phyloP scores from a whole-genome alignment of 2,797 vertebrate genomes.

The Philypnodon macrostomus region DNA sequence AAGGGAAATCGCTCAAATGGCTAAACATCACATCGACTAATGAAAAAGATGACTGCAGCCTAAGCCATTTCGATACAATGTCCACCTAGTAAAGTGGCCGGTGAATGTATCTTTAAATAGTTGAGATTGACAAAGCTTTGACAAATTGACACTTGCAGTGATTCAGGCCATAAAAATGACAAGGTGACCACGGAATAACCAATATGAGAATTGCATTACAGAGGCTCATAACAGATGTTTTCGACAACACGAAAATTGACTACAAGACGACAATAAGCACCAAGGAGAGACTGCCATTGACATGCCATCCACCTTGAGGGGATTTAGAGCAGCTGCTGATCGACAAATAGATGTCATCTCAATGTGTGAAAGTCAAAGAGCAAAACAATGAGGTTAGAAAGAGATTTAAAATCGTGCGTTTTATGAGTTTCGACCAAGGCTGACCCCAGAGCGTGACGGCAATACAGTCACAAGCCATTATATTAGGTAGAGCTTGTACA shows the following conservation, averaged over 20 bases:
- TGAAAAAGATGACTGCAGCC: no score
- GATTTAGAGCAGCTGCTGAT: conserved; percentile 1
- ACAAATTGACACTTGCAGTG: no score
- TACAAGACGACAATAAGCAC: conserved; percentile 6
- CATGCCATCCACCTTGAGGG: conserved; percentile 4
- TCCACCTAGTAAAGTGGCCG: no score
- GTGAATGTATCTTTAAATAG: no score
- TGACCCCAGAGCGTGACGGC: background rate
- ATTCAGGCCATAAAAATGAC: background rate
- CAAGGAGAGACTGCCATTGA: conserved; percentile 8
- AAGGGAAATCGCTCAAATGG: no score
- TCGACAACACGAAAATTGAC: background rate
- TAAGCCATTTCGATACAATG: no score
- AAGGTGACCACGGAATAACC: background rate
- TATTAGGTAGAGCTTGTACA: no score
- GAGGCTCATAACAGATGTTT: background rate
- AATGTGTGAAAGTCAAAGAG: conserved; percentile 7
- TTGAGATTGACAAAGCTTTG: no score
- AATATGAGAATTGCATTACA: background rate
- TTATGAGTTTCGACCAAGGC: background rate
- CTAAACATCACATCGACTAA: no score
- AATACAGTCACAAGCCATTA: no score
- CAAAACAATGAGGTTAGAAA: background rate
- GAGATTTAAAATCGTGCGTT: background rate
- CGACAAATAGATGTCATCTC: conserved; percentile 4